Base-by-base conservation (phyloP, 2,113 vertebrate species). In the Drymodes brunneopygia region DNA sequence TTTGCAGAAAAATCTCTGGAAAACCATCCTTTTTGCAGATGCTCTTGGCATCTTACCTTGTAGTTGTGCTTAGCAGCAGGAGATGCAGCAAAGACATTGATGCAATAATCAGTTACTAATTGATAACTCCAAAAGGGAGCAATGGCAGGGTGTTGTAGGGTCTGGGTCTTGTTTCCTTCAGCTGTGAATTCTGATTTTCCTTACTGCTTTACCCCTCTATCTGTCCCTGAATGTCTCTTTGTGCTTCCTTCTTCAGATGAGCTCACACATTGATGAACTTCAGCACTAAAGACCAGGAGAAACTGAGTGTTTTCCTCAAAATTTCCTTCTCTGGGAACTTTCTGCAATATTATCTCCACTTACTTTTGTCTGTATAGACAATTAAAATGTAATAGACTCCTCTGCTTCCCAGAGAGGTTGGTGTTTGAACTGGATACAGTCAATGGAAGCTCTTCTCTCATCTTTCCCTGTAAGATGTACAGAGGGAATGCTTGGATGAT, bases 31-130 rank as follows among this genome's bases (percentile, higher is more conserved):
- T 75, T 73, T 42, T 62, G 8, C 27, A 62, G 27, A 62, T n/a
- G 7, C 2, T 18, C 10, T 48, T 70, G 22, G 4, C 2, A 67
- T 29, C 15, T 60, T 11, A 44, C n/a, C 21, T 58, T 51, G 21
- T 21, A 48, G 7, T 36, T 80, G 16, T 64, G 28, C 17, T 79
- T 44, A 35, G 15, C 44, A 60, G 11, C 44, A 60, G 11, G 16
- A 14, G 51, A 40, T 12, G 22, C 0, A 9, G 3, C 3, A 65
- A 80, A 77, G 17, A 7, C 4, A 3, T 12, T 27, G 70, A 33
- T 2, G 2, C 13, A 35, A 42, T 5, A n/a, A 36, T 47, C 29
- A 15, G 0, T 38, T 38, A 38, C 11, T 9, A 38, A 38, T 38
- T 38, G 0, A 35, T 20, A 36, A n/a, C 23, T 86, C 28, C 16